phyloP scores from a whole-genome alignment of 2,113 vertebrate genomes.

The Ifrita kowaldi region DNA sequence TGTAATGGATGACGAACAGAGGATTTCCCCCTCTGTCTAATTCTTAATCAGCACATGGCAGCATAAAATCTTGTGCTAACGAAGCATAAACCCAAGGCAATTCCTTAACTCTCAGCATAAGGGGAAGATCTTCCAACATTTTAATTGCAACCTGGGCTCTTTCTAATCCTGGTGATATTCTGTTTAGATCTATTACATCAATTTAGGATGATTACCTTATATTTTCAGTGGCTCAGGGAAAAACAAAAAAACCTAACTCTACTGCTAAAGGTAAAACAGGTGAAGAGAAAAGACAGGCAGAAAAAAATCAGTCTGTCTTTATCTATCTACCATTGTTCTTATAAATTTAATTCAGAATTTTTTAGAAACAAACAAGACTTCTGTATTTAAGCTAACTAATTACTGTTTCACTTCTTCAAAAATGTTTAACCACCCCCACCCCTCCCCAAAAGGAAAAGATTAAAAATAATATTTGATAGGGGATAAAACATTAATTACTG shows the following conservation, averaged over 20 bases:
- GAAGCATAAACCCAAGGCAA: not conserved
- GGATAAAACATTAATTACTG: not conserved
- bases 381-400: not conserved
- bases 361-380: not conserved
- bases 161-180: not conserved
- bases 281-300: not conserved
- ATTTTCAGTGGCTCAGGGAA: not conserved
- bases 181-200: not conserved
- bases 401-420: not conserved
- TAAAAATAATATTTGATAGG: not conserved
- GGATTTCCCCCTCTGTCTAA: not conserved
- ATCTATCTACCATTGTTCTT: not conserved
- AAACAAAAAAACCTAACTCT: not conserved
- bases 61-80: not conserved
- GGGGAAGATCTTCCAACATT: not conserved
- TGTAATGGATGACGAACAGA: not conserved
- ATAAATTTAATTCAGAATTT: not conserved
- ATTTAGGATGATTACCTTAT: not conserved
- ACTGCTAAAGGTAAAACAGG: not conserved
- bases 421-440: rapidly evolving
- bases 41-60: not conserved
- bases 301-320: not conserved
- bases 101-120: not conserved
- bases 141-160: not conserved
- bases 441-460: not conserved